Percentiles rank a stretch among this genome's conserved stretches.
These are phyloP conservation scores for Scolopax bukidnonensis DNA, from an alignment of 2,797 vertebrate species.

Conservation along the genomic window DNA sequence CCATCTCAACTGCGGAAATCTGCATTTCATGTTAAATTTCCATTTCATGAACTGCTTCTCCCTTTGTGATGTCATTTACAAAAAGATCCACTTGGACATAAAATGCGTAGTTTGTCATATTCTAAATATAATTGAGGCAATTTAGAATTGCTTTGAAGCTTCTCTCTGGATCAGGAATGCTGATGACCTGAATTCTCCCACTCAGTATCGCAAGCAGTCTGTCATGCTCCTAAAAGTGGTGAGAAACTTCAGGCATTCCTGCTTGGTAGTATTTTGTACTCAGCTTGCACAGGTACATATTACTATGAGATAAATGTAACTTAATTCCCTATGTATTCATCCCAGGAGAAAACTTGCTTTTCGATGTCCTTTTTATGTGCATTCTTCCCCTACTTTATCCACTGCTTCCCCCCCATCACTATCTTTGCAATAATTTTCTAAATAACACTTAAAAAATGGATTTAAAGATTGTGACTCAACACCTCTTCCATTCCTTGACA, in stretches of 20 bases:
- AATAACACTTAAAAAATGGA: background rate
- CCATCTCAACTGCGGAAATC: background rate
- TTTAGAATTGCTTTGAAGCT: conserved; percentile 12
- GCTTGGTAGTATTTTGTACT: background rate
- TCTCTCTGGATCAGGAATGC: background rate
- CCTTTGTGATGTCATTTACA: background rate
- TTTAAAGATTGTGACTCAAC: background rate
- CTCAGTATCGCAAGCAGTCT: background rate
- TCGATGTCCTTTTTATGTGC: background rate
- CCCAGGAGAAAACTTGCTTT: background rate
- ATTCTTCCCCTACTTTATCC: background rate
- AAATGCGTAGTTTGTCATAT: background rate
- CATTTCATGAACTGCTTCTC: background rate
- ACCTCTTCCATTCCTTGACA: background rate
- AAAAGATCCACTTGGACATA: background rate
- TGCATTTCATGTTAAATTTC: background rate
- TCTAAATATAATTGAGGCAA: background rate
- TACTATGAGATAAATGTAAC: background rate
- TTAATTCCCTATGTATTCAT: background rate
- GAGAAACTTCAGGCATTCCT: background rate
- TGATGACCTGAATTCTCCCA: background rate
- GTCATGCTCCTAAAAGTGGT: background rate
- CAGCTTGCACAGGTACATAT: background rate
- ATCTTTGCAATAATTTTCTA: background rate
- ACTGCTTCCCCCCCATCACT: background rate